phyloP scores from a whole-genome alignment of 2,113 vertebrate genomes.

The Pavo muticus region DNA sequence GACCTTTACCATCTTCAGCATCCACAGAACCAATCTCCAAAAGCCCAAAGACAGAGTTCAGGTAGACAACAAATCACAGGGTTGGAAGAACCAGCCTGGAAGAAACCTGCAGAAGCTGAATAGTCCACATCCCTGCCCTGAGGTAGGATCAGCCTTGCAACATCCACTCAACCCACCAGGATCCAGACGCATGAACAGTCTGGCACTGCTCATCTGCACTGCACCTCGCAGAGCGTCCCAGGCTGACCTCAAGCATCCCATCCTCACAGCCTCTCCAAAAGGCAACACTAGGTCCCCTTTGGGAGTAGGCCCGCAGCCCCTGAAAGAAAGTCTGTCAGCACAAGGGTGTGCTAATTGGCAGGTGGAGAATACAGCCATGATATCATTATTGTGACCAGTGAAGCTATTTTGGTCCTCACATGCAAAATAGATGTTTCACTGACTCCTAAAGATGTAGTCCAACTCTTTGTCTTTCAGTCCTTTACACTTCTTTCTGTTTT shows the following conservation, averaged over 20 bases:
- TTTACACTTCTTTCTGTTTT: background rate
- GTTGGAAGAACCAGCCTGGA: background rate
- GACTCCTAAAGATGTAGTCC: background rate
- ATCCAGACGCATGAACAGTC: background rate
- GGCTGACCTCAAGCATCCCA: background rate
- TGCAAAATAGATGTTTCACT: background rate
- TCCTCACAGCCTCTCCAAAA: background rate
- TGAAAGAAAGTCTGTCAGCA: background rate
- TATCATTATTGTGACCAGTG: background rate
- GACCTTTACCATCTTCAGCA: background rate
- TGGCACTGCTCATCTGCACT: background rate
- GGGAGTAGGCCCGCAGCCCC: background rate
- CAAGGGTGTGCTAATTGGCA: background rate
- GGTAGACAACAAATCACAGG: background rate
- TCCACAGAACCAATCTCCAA: background rate
- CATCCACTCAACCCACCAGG: background rate
- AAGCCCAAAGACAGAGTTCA: background rate
- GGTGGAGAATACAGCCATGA: background rate
- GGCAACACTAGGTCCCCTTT: background rate
- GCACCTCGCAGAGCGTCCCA: background rate
- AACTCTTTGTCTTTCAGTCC: background rate
- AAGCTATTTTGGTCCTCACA: background rate
- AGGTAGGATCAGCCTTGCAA: background rate
- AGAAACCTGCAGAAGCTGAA: background rate
- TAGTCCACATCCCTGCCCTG: background rate